Base-by-base conservation (phyloP, 1,140 invertebrate genomes). In the Argopecten irradians region DNA sequence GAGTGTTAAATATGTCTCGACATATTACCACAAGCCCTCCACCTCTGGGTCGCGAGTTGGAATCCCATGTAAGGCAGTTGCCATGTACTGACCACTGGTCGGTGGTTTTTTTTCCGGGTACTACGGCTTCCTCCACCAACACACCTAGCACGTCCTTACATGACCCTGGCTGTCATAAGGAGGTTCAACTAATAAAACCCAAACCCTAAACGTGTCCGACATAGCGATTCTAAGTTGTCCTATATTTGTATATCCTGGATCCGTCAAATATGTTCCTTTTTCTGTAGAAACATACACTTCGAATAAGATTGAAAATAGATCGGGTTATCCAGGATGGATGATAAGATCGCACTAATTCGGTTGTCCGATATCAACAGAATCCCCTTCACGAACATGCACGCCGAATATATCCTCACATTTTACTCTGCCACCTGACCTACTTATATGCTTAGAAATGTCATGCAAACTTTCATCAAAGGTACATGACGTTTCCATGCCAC, bases 151-250 rank as follows among this genome's bases (percentile, higher is more conserved):
- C n/a, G n/a, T n/a, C n/a, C n/a, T n/a, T n/a, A n/a, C n/a, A n/a
- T n/a, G n/a, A n/a, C n/a, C n/a, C n/a, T n/a, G n/a, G n/a, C 84
- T 5, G 7, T 86, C 11, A 34, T 35, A 36, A 87, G n/a, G n/a
- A n/a, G n/a, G n/a, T n/a, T n/a, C n/a, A n/a, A n/a, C n/a, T n/a
- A n/a, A n/a, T n/a, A n/a, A n/a, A n/a, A n/a, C n/a, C n/a, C n/a
- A n/a, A n/a, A n/a, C n/a, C n/a, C n/a, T n/a, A n/a, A n/a, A n/a
- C n/a, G n/a, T n/a, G n/a, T n/a, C 84, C 5, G 86, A 46, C 89
- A 88, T 90, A 11, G 87, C 71, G 11, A 90, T 87, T 32, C 7
- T 43, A 0, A 90, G 19, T 82, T 87, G 41, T 5, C 89, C 89
- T 34, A 90, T 36, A 86, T 82, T 39, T 7, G 8, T 16, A 55